Conservation (phyloP, 37 sponge, comb jelly and placozoan genomes). For the Aphrocallistes beatrix region DNA sequence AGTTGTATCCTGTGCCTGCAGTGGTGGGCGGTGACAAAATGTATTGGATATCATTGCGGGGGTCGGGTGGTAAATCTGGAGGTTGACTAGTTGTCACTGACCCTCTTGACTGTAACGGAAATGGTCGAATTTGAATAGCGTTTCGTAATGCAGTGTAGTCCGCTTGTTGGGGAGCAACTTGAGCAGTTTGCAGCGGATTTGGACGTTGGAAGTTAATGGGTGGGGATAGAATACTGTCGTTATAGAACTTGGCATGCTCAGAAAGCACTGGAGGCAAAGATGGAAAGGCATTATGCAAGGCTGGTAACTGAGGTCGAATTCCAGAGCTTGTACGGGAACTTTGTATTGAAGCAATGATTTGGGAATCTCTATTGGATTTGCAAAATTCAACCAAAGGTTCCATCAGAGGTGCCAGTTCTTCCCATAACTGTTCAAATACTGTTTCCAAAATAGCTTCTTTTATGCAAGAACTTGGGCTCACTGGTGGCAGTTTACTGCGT, state of each 20-base stretch:
- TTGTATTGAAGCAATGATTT: not conserved
- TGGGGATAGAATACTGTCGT: not conserved
- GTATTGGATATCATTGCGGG: not conserved
- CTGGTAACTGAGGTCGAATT: not conserved
- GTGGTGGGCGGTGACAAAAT: not conserved
- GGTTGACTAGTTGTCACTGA: not conserved
- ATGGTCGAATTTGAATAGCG: not conserved
- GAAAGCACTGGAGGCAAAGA: not conserved
- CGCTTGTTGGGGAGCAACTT: not conserved
- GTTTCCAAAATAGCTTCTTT: constrained; percentile 6
- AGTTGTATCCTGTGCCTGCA: not conserved
- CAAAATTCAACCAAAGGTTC: not conserved
- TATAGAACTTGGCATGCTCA: not conserved
- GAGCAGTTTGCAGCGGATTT: not conserved
- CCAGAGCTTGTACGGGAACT: constrained; percentile 9
- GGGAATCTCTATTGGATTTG: not conserved
- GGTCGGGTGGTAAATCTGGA: constrained; percentile 3
- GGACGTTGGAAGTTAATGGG: not conserved
- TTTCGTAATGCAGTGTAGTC: constrained; percentile 5
- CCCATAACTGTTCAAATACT: not conserved
- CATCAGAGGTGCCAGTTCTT: not conserved
- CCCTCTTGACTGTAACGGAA: not conserved
- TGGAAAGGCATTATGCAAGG: not conserved
- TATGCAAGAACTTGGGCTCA: not conserved
- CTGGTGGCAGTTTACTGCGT: constrained; percentile 10